These are phyloP conservation scores for Temnothorax unifasciatus DNA, from an alignment of 2,888 invertebrate species.

Conservation along the genomic window DNA sequence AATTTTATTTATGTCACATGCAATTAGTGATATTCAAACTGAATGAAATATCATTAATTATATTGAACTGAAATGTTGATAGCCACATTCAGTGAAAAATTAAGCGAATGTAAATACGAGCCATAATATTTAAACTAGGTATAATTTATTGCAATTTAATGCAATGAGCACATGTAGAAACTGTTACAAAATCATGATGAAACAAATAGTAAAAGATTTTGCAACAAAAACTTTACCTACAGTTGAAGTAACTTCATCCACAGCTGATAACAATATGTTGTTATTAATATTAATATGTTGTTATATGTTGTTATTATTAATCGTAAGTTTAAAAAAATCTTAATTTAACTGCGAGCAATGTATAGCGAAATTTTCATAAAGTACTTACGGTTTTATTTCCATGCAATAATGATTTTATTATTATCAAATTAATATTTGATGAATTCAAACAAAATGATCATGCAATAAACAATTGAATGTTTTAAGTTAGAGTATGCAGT, in stretches of 20 bases:
- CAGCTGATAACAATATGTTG: not conserved
- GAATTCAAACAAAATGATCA: not conserved
- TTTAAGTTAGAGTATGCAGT: not conserved
- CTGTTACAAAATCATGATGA: not conserved
- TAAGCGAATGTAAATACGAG: not conserved
- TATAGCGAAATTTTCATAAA: not conserved
- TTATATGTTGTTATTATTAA: not conserved
- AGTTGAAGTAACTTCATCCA: not conserved
- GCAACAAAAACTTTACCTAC: not conserved
- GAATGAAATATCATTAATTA: not conserved
- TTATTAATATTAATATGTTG: not conserved
- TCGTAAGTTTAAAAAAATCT: not conserved
- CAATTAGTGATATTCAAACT: slow-evolving; percentile 7
- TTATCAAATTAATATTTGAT: not conserved
- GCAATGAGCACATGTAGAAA: not conserved
- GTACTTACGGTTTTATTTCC: not conserved
- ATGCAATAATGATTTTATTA: not conserved
- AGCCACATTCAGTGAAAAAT: not conserved
- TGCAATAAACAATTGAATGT: not conserved
- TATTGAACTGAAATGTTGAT: not conserved
- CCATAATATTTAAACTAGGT: not conserved
- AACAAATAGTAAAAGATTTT: not conserved
- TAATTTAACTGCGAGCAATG: not conserved
- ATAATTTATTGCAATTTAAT: slow-evolving; percentile 9
- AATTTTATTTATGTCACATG: not conserved